Conservation (phyloP, 2,888 invertebrate genomes). For the Plebejus melissa region DNA sequence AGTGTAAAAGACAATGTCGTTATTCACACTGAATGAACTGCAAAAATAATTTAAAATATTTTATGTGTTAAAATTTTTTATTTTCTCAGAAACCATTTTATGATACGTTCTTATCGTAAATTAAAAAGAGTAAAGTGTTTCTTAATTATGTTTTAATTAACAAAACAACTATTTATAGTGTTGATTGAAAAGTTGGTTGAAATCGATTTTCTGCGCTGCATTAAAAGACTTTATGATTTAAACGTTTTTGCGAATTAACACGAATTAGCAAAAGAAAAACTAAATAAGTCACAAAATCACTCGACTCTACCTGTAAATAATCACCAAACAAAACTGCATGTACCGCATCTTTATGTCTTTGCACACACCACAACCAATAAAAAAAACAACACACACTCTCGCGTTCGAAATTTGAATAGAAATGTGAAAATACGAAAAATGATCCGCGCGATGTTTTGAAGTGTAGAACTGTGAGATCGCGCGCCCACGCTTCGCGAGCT, state of each 20-base stretch:
- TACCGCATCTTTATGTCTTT: slow-evolving; percentile 56
- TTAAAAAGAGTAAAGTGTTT: not conserved
- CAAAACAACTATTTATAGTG: not conserved
- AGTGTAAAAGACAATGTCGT: not conserved
- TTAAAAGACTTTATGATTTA: not conserved
- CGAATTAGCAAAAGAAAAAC: not conserved
- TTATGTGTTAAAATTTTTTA: not conserved
- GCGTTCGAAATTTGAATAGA: slow-evolving; percentile 43
- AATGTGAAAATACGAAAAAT: slow-evolving; percentile 57
- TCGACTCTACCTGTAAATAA: slow-evolving; percentile 63
- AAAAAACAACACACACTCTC: slow-evolving; percentile 33
- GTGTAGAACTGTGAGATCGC: slow-evolving; percentile 54
- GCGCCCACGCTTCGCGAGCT: slow-evolving; percentile 69
- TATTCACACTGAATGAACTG: not conserved
- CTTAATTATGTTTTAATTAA: not conserved
- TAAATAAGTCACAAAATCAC: slow-evolving; percentile 28
- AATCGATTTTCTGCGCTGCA: slow-evolving; percentile 2
- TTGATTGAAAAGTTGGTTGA: not conserved
- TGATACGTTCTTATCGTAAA: slow-evolving; percentile 6
- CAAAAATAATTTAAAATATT: not conserved
- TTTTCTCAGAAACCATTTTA: not conserved
- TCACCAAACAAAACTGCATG: slow-evolving; percentile 63
- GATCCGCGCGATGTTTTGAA: slow-evolving; percentile 65
- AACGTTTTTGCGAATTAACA: not conserved
- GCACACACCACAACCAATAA: slow-evolving; percentile 33